These are phyloP conservation scores for Penaeus monodon DNA, from an alignment of 2,888 invertebrate species.

Conservation along the genomic window DNA sequence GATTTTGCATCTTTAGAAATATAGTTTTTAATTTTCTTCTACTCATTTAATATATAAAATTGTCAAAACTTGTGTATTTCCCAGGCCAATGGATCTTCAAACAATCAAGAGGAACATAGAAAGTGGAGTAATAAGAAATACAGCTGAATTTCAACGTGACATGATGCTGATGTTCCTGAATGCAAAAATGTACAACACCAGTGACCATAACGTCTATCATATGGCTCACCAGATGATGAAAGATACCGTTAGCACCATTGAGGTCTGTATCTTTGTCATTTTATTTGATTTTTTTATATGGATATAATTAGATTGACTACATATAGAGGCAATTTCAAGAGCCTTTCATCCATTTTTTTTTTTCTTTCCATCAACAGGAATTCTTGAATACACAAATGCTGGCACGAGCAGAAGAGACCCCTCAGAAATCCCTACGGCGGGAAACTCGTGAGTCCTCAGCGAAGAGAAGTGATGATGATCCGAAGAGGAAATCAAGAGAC, in stretches of 20 bases:
- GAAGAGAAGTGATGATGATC: slow-evolving; percentile 60
- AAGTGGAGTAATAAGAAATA: slow-evolving; percentile 82
- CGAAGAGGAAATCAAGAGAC: slow-evolving; percentile 46
- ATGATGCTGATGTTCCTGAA: slow-evolving; percentile 92
- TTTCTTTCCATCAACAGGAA: slow-evolving; percentile 34
- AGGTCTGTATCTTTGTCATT: slow-evolving; percentile 66
- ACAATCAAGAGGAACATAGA: slow-evolving; percentile 90
- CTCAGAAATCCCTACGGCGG: slow-evolving; percentile 57
- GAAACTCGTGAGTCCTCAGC: slow-evolving; percentile 63
- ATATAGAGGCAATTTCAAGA: too few relatives aligned
- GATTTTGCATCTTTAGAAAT: too few relatives aligned
- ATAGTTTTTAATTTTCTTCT: too few relatives aligned
- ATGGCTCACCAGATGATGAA: slow-evolving; percentile 88
- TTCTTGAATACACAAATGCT: slow-evolving; percentile 62
- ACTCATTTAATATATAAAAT: neutral
- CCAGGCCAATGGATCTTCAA: slow-evolving; percentile 87
- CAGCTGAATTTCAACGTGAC: slow-evolving; percentile 88
- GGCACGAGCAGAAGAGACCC: slow-evolving; percentile 58
- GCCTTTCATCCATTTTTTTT: neutral
- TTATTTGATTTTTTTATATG: neutral
- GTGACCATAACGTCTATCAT: slow-evolving; percentile 83
- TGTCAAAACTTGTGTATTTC: slow-evolving; percentile 52
- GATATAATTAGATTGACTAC: too few relatives aligned
- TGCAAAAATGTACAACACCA: slow-evolving; percentile 92
- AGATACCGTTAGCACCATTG: slow-evolving; percentile 77